phyloP scores from a whole-genome alignment of 2,888 invertebrate genomes.

The Rhagophthalmus giganteus region DNA sequence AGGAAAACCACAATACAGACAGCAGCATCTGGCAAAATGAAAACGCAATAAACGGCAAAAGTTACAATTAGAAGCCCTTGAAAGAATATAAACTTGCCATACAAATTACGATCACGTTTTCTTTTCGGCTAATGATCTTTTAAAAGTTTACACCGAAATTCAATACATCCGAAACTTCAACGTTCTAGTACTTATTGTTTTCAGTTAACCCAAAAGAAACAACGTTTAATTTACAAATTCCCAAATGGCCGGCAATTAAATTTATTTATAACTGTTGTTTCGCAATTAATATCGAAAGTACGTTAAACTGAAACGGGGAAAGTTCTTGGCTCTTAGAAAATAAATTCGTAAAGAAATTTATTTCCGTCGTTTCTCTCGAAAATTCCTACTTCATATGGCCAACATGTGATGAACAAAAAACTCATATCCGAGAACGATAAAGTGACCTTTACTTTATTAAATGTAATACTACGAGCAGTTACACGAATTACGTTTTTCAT shows the following conservation, averaged over 20 bases:
- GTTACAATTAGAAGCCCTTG: constrained; percentile 5
- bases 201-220: constrained; percentile 2
- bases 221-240: constrained; percentile 13
- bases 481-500: constrained; percentile 11
- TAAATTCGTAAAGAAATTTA: too few species aligned
- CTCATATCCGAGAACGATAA: too few species aligned
- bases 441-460: too few species aligned
- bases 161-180: constrained; percentile 5
- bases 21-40: constrained; percentile 5
- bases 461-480: constrained; percentile 4
- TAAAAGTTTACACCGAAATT: constrained; percentile 14
- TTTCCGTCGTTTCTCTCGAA: too few species aligned
- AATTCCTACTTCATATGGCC: too few species aligned
- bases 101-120: constrained; percentile 17
- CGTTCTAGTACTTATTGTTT: constrained; percentile 2
- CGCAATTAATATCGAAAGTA: too few species aligned
- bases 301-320: too few species aligned
- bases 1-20: constrained; percentile 1
- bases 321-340: too few species aligned
- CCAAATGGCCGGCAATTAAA: constrained; percentile 7
- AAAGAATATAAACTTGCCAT: constrained; percentile 10
- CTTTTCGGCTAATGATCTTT: constrained; percentile 7
- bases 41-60: constrained; percentile 5
- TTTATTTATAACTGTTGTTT: constrained; percentile 6
- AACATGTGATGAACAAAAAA: too few species aligned